Evolutionary conservation across 2,888 invertebrate species (phyloP).

Genomic region (Emmelina monodactyla): DNA sequence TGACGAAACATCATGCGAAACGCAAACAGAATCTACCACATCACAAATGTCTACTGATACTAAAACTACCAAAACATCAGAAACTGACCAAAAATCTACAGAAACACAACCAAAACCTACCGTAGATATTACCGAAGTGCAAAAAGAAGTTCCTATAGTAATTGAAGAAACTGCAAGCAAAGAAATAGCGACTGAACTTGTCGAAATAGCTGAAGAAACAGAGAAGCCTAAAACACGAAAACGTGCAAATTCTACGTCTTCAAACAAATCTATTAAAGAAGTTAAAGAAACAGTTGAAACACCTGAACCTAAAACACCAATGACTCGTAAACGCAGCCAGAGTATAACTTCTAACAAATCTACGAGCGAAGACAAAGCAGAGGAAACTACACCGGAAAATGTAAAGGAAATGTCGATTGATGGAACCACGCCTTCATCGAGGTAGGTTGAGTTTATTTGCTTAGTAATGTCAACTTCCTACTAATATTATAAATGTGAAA

Average conservation of each 20-base stretch:
- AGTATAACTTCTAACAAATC: constrained; percentile 34
- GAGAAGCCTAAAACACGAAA: constrained; percentile 16
- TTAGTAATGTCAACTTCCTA: too few species aligned
- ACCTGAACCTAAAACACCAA: constrained; percentile 28
- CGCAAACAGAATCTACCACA: too few species aligned
- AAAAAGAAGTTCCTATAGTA: constrained; percentile 7
- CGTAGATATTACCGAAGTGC: constrained; percentile 2
- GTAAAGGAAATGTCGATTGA: too few species aligned
- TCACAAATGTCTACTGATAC: too few species aligned
- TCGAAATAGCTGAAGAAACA: constrained; percentile 8
- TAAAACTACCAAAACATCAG: too few species aligned
- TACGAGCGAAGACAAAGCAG: constrained; percentile 20
- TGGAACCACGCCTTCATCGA: constrained; percentile 20
- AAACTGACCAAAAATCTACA: background rate
- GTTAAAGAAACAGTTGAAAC: constrained; percentile 4
- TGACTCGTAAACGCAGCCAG: constrained; percentile 35
- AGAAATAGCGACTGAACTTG: constrained; percentile 6
- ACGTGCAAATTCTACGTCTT: constrained; percentile 18
- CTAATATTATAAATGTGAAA: too few species aligned
- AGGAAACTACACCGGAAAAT: constrained; percentile 27
- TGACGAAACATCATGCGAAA: background rate
- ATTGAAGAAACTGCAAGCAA: constrained; percentile 6
- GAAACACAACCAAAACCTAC: background rate
- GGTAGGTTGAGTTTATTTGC: too few species aligned
- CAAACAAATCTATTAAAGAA: constrained; percentile 17